Base-by-base conservation (phyloP, 2,113 vertebrate genomes). In the Xiphophorus hellerii region DNA sequence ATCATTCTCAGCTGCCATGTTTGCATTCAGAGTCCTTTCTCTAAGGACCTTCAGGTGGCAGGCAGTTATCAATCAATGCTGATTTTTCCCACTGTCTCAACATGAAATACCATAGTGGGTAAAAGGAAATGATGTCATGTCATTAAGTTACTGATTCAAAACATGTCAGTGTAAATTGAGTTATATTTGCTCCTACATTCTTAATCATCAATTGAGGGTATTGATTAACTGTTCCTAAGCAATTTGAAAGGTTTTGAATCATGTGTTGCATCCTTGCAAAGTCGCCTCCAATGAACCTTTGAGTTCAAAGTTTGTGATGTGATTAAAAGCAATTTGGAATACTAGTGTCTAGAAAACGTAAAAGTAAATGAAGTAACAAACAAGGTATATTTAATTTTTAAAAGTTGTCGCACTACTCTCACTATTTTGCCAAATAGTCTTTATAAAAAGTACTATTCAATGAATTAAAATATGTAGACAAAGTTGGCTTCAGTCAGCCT, bases 61-160 rank as follows among this genome's bases (percentile, higher is more conserved):
- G 5, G 68, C 58, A 30, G 72, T 51, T 75, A 39, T 81, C 35
- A 51, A 70, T 78, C 69, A 64, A 35, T 51, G 62, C 60, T 69
- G 64, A 82, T 29, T 69, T 66, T 65, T 51, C 58, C 67, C 5
- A 63, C 63, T 28, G 14, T 62, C 20, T 15, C 3, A 4, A 25
- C 63, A 58, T 3, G 1, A 25, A 58, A 25, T 6, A 58, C 8
- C 7, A n/a, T 48, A 6, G 17, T 6, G 17, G 17, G 17, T 17
- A 7, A 7, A 15, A 17, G 44, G 44, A 48, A 48, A 48, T 48
- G 14, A 20, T 48, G 44, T 48, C 44, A 48, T 3, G 44, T 20
- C 44, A 20, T 48, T 48, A 48, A 48, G 44, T 5, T 17, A 20
- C 4, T 20, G 5, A 48, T 20, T 8, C 17, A 58, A 58, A 58